A percentile compares a stretch with the other conserved stretches of the same genome.
Conservation (phyloP, 37 sponge, comb jelly and placozoan species). For the Tethya wilhelma region DNA sequence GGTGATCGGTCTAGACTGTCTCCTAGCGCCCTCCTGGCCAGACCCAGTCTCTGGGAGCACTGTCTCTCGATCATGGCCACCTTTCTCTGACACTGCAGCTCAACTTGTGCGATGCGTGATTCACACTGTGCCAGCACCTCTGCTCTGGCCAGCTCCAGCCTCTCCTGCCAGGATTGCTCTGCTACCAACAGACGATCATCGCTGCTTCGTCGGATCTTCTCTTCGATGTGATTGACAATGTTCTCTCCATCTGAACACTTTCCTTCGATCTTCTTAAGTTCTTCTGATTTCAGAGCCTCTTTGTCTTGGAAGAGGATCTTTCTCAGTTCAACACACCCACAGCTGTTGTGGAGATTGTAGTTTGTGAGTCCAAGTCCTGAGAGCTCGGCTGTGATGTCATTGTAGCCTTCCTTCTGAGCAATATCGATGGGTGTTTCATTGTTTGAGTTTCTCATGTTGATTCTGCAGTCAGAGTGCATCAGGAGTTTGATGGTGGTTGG, state of each 20-base stretch:
- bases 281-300: slow-evolving; percentile 31
- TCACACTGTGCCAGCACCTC: slow-evolving; percentile 66
- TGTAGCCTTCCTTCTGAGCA: slow-evolving; percentile 44
- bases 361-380: slow-evolving; percentile 44
- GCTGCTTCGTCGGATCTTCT: slow-evolving; percentile 57
- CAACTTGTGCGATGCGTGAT: slow-evolving; percentile 59
- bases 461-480: slow-evolving; percentile 64
- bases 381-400: slow-evolving; percentile 56
- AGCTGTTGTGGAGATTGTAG: slow-evolving; percentile 43
- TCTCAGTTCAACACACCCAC: slow-evolving; percentile 49
- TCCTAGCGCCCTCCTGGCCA: background rate
- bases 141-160: slow-evolving; percentile 42
- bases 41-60: slow-evolving; percentile 34
- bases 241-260: slow-evolving; percentile 34
- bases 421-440: slow-evolving; percentile 70
- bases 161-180: slow-evolving; percentile 67
- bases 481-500: slow-evolving; percentile 44
- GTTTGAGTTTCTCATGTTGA: slow-evolving; percentile 54
- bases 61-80: slow-evolving; percentile 47
- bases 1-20: background rate
- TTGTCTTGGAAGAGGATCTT: slow-evolving; percentile 56
- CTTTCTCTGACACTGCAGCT: slow-evolving; percentile 39
- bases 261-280: slow-evolving; percentile 43
- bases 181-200: slow-evolving; percentile 27
- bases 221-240: slow-evolving; percentile 55